These are phyloP conservation scores for Phytoseiulus persimilis DNA, from an alignment of 2,888 invertebrate genomes.

Conservation along the genomic window DNA sequence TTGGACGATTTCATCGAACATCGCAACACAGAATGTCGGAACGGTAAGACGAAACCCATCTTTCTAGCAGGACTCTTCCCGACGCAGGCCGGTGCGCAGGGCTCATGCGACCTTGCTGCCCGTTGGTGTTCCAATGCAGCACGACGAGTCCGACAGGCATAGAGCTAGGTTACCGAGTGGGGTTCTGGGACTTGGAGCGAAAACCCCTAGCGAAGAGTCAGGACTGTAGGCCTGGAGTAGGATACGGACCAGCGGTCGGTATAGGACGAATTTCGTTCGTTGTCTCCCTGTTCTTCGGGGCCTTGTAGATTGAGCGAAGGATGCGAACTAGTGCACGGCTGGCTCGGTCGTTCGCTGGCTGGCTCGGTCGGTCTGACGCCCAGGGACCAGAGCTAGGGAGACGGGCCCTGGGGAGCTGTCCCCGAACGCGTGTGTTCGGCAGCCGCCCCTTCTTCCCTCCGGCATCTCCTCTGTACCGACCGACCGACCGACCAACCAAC, in stretches of 20 bases:
- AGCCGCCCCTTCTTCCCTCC: neutral
- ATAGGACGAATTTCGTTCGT: neutral
- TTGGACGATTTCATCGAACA: slow-evolving; percentile 38
- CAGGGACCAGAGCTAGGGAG: neutral
- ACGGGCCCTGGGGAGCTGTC: slow-evolving; percentile 5
- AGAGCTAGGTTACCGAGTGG: too few species aligned
- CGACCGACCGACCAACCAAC: neutral
- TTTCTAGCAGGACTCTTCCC: too few species aligned
- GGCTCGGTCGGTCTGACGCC: neutral
- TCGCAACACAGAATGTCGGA: slow-evolving; percentile 27
- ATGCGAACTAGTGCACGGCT: neutral
- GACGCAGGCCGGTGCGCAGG: too few species aligned
- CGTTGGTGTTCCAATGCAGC: too few species aligned
- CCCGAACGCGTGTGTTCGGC: neutral
- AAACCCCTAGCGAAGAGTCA: neutral
- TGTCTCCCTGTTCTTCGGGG: neutral
- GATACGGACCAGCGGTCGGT: neutral
- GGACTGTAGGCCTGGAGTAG: neutral
- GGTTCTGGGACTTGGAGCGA: too few species aligned
- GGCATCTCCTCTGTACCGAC: slow-evolving; percentile 5
- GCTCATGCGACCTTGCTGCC: too few species aligned
- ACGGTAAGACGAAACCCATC: neutral
- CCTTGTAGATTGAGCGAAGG: neutral
- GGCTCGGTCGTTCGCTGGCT: neutral
- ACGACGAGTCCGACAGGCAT: too few species aligned